These are phyloP conservation scores for Rhingia campestris DNA, from an alignment of 2,888 invertebrate species.

Conservation along the genomic window DNA sequence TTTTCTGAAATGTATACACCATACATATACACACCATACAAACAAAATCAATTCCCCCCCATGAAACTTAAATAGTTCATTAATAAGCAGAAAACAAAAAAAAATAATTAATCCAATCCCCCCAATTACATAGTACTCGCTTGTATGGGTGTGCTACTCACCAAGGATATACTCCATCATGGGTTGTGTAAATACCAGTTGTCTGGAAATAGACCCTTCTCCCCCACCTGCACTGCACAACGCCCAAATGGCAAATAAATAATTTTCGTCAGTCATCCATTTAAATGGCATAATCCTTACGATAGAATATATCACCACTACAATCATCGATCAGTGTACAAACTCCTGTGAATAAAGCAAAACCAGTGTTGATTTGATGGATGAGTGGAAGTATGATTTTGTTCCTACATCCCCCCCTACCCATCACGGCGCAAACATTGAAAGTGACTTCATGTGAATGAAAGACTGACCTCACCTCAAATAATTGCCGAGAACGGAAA, in stretches of 20 bases:
- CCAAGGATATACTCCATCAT: neutral
- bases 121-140: neutral
- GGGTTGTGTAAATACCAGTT: neutral
- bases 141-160: neutral
- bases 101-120: conserved; percentile 39
- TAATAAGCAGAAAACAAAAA: conserved; percentile 22
- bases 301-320: conserved; percentile 44
- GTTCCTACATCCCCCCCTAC: neutral
- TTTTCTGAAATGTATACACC: neutral
- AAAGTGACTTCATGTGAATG: neutral
- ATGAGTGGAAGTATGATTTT: conserved; percentile 31
- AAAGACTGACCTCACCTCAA: conserved; percentile 22
- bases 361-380: conserved; percentile 50
- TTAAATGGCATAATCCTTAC: conserved; percentile 59
- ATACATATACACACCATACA: neutral
- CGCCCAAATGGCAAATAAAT: conserved; percentile 49
- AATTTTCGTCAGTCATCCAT: conserved; percentile 41
- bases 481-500: neutral
- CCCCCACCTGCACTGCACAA: neutral
- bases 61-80: conserved; percentile 41
- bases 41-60: conserved; percentile 42
- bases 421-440: neutral
- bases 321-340: conserved; percentile 44
- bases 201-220: neutral
- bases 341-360: conserved; percentile 19